A percentile compares a stretch with the other conserved stretches of the same genome.
Conservation (phyloP, 1,140 invertebrate species). For the Drosophila parabipectinata region DNA sequence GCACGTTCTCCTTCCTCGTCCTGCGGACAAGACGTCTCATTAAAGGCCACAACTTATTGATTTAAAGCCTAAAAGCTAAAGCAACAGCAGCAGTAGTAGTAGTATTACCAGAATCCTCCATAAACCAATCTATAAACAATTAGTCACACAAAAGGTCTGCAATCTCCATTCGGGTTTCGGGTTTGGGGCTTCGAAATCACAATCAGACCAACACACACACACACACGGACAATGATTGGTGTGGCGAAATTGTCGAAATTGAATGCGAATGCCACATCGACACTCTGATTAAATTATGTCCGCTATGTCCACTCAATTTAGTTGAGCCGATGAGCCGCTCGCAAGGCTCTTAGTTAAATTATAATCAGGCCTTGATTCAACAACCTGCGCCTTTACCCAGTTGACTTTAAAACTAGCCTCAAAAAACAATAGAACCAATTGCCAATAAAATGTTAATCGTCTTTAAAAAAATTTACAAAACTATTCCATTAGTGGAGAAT, state of each 20-base stretch:
- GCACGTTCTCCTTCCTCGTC: neutral
- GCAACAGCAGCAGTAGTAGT: constrained; percentile 1
- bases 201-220: constrained; percentile 7
- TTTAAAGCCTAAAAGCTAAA: neutral
- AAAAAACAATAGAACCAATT: neutral
- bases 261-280: constrained; percentile 26
- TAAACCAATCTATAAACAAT: constrained; percentile 34
- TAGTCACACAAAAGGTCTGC: constrained; percentile 19
- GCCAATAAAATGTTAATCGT: constrained; percentile 2
- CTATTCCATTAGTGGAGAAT: too few species aligned
- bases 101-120: neutral
- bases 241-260: neutral
- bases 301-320: neutral
- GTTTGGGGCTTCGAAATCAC: constrained; percentile 6
- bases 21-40: too few species aligned
- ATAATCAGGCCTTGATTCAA: constrained; percentile 9
- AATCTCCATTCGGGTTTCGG: constrained; percentile 4
- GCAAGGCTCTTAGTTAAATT: constrained; percentile 15
- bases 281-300: constrained; percentile 30
- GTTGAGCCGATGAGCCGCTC: constrained; percentile 5
- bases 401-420: neutral
- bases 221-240: neutral
- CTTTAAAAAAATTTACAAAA: neutral
- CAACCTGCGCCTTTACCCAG: neutral
- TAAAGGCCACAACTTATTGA: constrained; percentile 2